Percentiles rank a stretch among this genome's conserved stretches.
These are phyloP conservation scores for Cnemophilus loriae DNA, from an alignment of 2,113 vertebrate species.

Conservation along the genomic window DNA sequence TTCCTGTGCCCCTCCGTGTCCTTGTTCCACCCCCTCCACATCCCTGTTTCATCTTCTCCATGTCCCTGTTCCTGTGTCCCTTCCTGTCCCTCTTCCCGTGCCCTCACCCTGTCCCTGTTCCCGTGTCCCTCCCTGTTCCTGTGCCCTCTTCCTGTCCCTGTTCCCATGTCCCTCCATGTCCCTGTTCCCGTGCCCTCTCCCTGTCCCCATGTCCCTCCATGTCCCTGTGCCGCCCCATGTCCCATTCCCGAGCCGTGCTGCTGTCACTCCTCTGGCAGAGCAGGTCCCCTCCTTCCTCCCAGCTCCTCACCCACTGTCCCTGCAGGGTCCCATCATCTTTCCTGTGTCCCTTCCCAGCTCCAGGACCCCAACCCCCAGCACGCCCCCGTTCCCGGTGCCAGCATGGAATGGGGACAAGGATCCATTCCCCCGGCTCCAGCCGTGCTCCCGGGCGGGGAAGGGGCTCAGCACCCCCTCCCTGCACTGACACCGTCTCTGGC, in stretches of 20 bases:
- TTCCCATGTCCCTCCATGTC: not conserved
- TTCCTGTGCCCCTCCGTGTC: rapidly evolving
- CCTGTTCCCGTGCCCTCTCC: not conserved
- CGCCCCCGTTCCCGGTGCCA: rapidly evolving
- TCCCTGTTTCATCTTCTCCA: not conserved
- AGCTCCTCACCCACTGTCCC: not conserved
- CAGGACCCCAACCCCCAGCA: not conserved
- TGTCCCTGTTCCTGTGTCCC: too few species aligned
- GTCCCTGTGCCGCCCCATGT: not conserved
- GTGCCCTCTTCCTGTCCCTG: not conserved
- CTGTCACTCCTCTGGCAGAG: not conserved
- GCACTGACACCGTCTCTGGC: not conserved
- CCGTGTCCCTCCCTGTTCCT: not conserved
- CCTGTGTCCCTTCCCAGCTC: not conserved
- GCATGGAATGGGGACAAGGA: rapidly evolving
- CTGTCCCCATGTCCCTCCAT: too few species aligned
- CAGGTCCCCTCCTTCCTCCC: not conserved
- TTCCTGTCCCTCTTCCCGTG: not conserved
- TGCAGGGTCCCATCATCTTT: rapidly evolving
- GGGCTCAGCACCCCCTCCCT: not conserved
- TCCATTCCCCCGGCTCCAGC: rapidly evolving
- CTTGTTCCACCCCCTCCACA: not conserved
- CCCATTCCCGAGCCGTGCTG: not conserved
- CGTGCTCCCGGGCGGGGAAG: not conserved
- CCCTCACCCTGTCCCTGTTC: not conserved